Percentiles rank a stretch among this genome's conserved stretches.
phyloP scores from a whole-genome alignment of 1,140 invertebrate species.

The Plodia interpunctella region DNA sequence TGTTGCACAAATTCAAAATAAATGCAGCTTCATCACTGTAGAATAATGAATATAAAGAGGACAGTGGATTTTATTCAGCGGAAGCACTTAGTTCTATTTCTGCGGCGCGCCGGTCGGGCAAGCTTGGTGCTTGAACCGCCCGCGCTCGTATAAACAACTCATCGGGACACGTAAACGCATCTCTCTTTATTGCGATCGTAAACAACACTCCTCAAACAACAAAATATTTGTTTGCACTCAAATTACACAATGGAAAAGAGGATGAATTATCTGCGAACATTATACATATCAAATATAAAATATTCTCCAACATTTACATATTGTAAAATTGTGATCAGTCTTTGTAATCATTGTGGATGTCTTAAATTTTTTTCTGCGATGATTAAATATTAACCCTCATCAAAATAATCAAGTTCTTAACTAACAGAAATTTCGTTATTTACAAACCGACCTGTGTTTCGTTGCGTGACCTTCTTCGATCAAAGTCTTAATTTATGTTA shows the following conservation, averaged over 20 bases:
- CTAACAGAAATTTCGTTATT: background rate
- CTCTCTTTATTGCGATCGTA: conserved; percentile 17
- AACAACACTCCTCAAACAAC: background rate
- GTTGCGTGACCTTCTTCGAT: conserved; percentile 1
- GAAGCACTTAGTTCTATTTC: conserved; percentile 57
- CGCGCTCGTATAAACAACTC: conserved; percentile 32
- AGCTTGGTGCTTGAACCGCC: background rate
- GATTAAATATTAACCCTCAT: too few species aligned
- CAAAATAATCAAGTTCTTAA: too few species aligned
- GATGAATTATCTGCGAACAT: background rate
- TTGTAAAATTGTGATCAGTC: too few species aligned
- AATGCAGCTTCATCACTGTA: background rate
- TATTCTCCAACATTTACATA: too few species aligned
- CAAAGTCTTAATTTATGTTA: too few species aligned
- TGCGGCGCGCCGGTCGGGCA: conserved; percentile 16
- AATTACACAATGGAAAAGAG: background rate
- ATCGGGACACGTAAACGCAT: conserved; percentile 25
- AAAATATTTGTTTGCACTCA: conserved; percentile 1
- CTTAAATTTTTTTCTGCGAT: too few species aligned
- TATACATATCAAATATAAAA: background rate
- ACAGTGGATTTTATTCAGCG: conserved; percentile 38
- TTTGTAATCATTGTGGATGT: too few species aligned
- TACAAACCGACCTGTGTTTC: background rate
- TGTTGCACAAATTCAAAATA: background rate
- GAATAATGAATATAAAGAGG: conserved; percentile 23